Percentiles rank a stretch among this genome's conserved stretches.
Conservation (phyloP, 2,113 vertebrate genomes). For the Craseonycteris thonglongyai region DNA sequence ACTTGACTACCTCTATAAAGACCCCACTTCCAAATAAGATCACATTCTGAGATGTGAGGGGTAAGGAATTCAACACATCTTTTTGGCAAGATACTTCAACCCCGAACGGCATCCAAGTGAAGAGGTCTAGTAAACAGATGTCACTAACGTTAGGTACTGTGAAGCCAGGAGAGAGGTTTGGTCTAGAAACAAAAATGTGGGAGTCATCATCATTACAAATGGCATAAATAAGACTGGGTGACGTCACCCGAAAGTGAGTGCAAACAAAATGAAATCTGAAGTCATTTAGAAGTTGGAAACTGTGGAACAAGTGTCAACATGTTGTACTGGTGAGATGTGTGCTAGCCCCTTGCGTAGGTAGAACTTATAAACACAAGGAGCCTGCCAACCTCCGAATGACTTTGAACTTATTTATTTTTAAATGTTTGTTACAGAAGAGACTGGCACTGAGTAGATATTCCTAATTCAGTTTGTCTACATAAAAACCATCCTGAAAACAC, state of each 20-base stretch:
- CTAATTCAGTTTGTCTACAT: background rate
- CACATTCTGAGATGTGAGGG: background rate
- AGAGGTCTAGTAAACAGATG: background rate
- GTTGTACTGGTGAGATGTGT: background rate
- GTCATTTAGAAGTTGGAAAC: background rate
- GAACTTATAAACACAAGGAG: background rate
- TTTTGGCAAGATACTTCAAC: background rate
- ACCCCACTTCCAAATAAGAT: background rate
- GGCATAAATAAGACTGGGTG: background rate
- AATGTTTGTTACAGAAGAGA: background rate
- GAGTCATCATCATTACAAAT: background rate
- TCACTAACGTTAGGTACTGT: background rate
- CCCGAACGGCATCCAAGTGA: background rate
- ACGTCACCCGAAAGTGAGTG: constrained; percentile 16
- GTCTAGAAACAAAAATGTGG: background rate
- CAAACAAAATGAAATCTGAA: constrained; percentile 30
- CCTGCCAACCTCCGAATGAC: background rate
- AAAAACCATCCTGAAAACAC: background rate
- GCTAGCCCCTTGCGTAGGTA: background rate
- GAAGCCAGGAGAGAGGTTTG: background rate
- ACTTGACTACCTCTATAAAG: background rate
- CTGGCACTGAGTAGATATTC: background rate
- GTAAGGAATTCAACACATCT: background rate
- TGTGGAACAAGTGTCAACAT: background rate
- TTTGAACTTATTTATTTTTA: background rate